Conservation (phyloP, 2,113 vertebrate genomes). For the Periophthalmus modestus region DNA sequence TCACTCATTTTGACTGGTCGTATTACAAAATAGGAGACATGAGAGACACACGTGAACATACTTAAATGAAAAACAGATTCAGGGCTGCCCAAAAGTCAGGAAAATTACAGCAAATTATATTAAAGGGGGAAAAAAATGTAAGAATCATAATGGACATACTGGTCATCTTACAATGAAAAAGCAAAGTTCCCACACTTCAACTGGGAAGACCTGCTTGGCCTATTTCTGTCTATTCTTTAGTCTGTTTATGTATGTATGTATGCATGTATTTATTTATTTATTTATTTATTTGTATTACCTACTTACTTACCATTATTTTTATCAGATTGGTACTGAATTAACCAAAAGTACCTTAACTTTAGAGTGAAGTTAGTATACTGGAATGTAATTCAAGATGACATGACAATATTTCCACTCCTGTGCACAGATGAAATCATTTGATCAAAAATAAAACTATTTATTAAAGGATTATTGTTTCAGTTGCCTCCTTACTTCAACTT, state of each 20-base stretch:
- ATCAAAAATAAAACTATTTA: neutral
- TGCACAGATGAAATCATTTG: neutral
- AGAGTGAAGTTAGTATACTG: too few relatives aligned
- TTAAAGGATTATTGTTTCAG: neutral
- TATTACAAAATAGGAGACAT: conserved; percentile 2
- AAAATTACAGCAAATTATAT: neutral
- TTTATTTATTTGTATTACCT: too few relatives aligned
- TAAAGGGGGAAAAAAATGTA: neutral
- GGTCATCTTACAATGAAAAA: neutral
- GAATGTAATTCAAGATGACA: too few relatives aligned
- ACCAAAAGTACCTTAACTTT: too few relatives aligned
- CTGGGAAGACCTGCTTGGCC: too few relatives aligned
- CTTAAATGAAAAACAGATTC: conserved; percentile 12
- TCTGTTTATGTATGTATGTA: too few relatives aligned
- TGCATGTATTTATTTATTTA: too few relatives aligned
- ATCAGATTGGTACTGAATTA: too few relatives aligned
- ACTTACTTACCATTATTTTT: too few relatives aligned
- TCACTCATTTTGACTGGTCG: conserved; percentile 14
- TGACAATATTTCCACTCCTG: too few relatives aligned
- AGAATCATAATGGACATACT: neutral
- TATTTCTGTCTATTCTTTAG: too few relatives aligned
- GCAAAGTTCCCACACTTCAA: too few relatives aligned
- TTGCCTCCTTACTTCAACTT: neutral
- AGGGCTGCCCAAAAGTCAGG: neutral
- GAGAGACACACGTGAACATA: conserved; percentile 18